Percentiles rank a stretch among this genome's conserved stretches.
Conservation (phyloP, 92 coral and sea anemone genomes). For the Paragorgia papillata region DNA sequence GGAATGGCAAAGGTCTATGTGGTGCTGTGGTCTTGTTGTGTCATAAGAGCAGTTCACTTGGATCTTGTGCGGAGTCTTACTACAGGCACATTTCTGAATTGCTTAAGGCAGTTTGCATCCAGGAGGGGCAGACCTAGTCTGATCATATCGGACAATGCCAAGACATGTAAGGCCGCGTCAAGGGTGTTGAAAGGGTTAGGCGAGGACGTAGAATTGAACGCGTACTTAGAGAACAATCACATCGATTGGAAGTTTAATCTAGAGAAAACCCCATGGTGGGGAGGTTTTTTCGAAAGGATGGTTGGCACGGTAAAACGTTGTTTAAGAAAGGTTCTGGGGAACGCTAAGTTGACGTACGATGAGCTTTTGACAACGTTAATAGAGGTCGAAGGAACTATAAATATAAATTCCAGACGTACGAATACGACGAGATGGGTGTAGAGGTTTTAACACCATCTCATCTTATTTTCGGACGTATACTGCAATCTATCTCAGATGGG, state of each 20-base stretch:
- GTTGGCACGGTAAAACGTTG: conserved; percentile 1
- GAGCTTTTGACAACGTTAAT: conserved; percentile 16
- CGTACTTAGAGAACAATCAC: neutral
- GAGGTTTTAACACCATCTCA: conserved; percentile 28
- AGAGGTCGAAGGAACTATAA: conserved; percentile 19
- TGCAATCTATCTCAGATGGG: neutral
- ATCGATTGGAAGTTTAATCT: neutral
- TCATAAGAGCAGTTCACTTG: neutral
- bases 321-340: conserved; percentile 15
- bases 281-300: conserved; percentile 1
- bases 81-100: neutral
- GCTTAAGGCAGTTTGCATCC: neutral
- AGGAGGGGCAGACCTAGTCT: neutral
- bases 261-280: neutral
- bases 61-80: neutral
- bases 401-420: conserved; percentile 9
- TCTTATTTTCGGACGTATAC: neutral
- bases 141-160: neutral
- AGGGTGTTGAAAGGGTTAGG: neutral
- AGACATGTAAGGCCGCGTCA: neutral
- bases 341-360: conserved; percentile 12
- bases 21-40: conserved; percentile 16
- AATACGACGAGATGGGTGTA: conserved; percentile 15
- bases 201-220: neutral
- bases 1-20: conserved; percentile 7